Base-by-base conservation (phyloP, 2,797 vertebrate species). In the Cheirogaleus major region DNA sequence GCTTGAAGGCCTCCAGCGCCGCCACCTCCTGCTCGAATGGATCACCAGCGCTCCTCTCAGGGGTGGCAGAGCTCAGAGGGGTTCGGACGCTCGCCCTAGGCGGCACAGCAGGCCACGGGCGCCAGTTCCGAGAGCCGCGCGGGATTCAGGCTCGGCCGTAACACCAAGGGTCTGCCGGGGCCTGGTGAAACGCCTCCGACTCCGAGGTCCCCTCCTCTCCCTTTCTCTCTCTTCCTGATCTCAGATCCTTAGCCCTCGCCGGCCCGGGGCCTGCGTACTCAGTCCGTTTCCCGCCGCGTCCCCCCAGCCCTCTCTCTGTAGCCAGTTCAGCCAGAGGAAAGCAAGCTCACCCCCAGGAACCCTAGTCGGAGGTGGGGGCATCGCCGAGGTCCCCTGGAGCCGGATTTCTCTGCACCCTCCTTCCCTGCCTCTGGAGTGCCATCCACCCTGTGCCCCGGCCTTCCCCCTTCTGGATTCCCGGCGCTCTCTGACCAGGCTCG, bases 61-160 rank as follows among this genome's bases (percentile, higher is more conserved):
- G 85, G 78, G 92, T 88, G 96, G 57, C 69, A 9, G 0, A 30
- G n/a, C 57, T 10, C 69, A 0, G 73, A 48, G 65, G 32, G 23
- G 32, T 55, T 23, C 2, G 70, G 88, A 11, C 32, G 14, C 78
- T 48, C 4, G 17, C 65, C 69, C 50, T 5, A 0, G 78, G 81
- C 25, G 8, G 81, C 81, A 20, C 76, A 52, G 59, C 52, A 27
- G 84, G 65, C 41, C 38, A 1, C 2, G 5, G 20, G 12, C 30
- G 12, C 48, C 48, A 1, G 35, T 43, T 23, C 20, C 3, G 4
- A 61, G 55, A 22, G 50, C 65, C 6, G 1, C 0, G 0, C 11
- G 0, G 79, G 73, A 27, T 13, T 78, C 59, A 14, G 23, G 11
- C 35, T 65, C 8, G 0, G 61, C 76, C 45, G 0, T 8, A 27